Conservation (phyloP, 2,888 invertebrate genomes). For the Colostygia pectinataria region DNA sequence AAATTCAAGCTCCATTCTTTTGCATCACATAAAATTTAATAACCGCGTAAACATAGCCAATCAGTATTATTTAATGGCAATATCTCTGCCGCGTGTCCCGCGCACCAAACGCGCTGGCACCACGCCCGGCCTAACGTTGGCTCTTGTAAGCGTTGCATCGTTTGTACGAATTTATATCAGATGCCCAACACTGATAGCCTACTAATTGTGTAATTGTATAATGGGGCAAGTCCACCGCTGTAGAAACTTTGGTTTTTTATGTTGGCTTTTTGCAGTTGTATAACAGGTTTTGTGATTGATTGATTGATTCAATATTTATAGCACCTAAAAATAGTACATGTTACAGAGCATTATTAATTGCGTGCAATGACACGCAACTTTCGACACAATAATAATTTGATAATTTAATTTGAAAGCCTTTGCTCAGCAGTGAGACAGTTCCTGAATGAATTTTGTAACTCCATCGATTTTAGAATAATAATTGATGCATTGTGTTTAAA, state of each 20-base stretch:
- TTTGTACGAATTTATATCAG: slow-evolving; percentile 52
- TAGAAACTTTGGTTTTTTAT: neutral
- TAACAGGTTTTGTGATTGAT: neutral
- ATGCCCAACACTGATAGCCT: slow-evolving; percentile 47
- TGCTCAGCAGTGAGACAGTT: too few species aligned
- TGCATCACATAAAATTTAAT: neutral
- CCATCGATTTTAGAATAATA: too few species aligned
- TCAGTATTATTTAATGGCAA: slow-evolving; percentile 8
- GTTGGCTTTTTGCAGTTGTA: neutral
- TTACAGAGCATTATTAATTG: too few species aligned
- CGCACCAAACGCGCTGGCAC: slow-evolving; percentile 35
- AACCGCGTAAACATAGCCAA: slow-evolving; percentile 2
- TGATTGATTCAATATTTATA: too few species aligned
- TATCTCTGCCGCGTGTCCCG: slow-evolving; percentile 17
- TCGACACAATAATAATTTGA: too few species aligned
- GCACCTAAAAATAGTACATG: too few species aligned
- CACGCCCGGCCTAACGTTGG: slow-evolving; percentile 40
- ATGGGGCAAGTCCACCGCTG: slow-evolving; percentile 18
- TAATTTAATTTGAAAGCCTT: too few species aligned
- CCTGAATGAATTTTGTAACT: too few species aligned
- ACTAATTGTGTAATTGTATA: slow-evolving; percentile 50
- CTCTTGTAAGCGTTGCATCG: slow-evolving; percentile 53
- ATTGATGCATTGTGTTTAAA: too few species aligned
- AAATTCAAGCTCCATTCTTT: neutral
- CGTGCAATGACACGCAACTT: too few species aligned